Evolutionary conservation across 2,113 vertebrate species (phyloP).

Genomic region (Hyaena hyaena): DNA sequence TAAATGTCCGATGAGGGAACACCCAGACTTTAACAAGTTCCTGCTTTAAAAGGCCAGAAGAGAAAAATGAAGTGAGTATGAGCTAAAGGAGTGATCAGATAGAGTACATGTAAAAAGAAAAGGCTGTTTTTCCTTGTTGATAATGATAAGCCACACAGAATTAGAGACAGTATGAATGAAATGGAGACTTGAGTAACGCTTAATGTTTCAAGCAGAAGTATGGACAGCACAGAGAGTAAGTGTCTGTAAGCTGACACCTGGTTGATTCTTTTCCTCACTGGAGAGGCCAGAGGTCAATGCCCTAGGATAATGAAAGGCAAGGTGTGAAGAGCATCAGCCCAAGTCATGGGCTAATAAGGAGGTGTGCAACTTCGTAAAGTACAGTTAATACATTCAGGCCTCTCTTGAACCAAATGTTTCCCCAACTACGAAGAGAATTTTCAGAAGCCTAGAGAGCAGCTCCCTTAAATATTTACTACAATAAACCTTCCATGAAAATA

Average conservation of each 20-base stretch:
- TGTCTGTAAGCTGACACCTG: too few species aligned
- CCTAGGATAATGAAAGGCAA: background rate
- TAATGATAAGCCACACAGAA: background rate
- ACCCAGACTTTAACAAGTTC: background rate
- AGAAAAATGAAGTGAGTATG: background rate
- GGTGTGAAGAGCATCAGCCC: accelerated
- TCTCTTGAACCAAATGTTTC: background rate
- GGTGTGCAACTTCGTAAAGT: background rate
- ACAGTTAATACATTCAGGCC: background rate
- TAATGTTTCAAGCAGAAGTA: background rate
- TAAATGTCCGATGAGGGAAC: background rate
- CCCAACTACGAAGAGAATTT: background rate
- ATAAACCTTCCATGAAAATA: constrained; percentile 10
- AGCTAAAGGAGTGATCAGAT: background rate
- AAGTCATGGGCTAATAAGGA: background rate
- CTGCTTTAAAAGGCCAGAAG: background rate
- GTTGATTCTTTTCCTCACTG: background rate
- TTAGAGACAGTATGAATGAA: background rate
- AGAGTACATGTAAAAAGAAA: background rate
- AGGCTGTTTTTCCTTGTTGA: background rate
- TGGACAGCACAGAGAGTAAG: background rate
- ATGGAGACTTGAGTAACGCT: background rate
- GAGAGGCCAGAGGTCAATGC: background rate
- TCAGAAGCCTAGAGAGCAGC: background rate
- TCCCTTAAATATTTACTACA: background rate